phyloP scores from a whole-genome alignment of 2,888 invertebrate genomes.

The Dolichomitus sp. region DNA sequence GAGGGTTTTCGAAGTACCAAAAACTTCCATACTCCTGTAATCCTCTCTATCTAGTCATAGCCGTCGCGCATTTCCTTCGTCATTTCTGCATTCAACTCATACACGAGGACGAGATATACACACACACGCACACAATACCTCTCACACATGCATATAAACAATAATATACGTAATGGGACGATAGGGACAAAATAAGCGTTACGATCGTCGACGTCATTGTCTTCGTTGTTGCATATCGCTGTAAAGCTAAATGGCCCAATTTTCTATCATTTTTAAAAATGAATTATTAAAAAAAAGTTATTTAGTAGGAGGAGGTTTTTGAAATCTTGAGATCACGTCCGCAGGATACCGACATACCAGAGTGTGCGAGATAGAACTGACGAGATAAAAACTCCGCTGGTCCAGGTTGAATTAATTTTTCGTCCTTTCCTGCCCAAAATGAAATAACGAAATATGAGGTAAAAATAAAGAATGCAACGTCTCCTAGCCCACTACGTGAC shows the following conservation, averaged over 20 bases:
- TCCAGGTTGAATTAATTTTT: slow-evolving; percentile 69
- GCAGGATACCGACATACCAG: slow-evolving; percentile 63
- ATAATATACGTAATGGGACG: slow-evolving; percentile 2
- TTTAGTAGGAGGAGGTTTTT: neutral
- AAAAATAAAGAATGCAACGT: neutral
- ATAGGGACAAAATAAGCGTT: neutral
- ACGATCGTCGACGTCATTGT: neutral
- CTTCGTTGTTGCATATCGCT: slow-evolving; percentile 22
- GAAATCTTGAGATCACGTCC: slow-evolving; percentile 34
- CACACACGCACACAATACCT: neutral
- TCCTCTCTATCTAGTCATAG: slow-evolving; percentile 50
- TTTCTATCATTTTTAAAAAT: neutral
- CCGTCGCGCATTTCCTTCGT: slow-evolving; percentile 35
- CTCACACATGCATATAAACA: neutral
- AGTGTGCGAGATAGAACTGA: slow-evolving; percentile 71
- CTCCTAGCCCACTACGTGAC: neutral
- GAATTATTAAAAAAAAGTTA: neutral
- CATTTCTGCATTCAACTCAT: slow-evolving; percentile 33
- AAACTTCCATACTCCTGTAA: slow-evolving; percentile 46
- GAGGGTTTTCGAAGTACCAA: slow-evolving; percentile 23
- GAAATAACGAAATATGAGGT: slow-evolving; percentile 4
- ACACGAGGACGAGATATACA: slow-evolving; percentile 5
- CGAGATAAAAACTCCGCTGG: slow-evolving; percentile 58
- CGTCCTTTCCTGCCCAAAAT: neutral
- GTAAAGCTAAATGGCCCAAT: neutral